Conservation (phyloP, 2,113 vertebrate species). For the Petromus typicus region DNA sequence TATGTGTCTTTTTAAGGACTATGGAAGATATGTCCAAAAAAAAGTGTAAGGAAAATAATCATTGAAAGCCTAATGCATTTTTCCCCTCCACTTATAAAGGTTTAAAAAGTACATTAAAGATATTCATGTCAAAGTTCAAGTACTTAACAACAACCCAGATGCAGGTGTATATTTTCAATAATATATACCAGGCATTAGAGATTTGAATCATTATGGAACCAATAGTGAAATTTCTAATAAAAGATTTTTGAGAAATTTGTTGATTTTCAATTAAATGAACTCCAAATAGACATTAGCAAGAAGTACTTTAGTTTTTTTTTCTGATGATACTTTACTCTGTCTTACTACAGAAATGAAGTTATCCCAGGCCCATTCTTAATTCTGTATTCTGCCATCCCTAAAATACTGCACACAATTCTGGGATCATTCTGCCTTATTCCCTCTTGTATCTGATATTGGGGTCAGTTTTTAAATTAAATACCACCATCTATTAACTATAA, state of each 20-base stretch:
- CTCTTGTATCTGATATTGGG: background rate
- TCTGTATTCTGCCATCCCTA: background rate
- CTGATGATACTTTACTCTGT: background rate
- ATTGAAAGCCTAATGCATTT: background rate
- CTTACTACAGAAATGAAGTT: background rate
- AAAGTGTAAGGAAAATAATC: background rate
- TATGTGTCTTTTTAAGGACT: background rate
- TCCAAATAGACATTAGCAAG: background rate
- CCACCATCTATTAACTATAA: background rate
- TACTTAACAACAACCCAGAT: background rate
- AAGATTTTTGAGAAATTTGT: background rate
- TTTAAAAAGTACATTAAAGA: background rate
- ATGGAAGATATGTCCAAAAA: conserved; percentile 11
- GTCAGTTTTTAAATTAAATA: background rate
- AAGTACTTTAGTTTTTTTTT: background rate
- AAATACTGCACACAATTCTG: background rate
- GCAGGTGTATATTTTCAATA: background rate
- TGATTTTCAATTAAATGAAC: background rate
- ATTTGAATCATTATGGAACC: background rate
- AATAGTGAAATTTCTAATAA: background rate
- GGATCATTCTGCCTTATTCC: background rate
- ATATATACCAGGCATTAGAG: background rate
- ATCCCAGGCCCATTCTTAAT: background rate
- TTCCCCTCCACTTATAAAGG: background rate
- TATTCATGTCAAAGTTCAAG: background rate